A percentile compares a stretch with the other conserved stretches of the same genome.
These are phyloP conservation scores for Thripadectes ignobilis DNA, from an alignment of 2,797 vertebrate species.

Conservation along the genomic window DNA sequence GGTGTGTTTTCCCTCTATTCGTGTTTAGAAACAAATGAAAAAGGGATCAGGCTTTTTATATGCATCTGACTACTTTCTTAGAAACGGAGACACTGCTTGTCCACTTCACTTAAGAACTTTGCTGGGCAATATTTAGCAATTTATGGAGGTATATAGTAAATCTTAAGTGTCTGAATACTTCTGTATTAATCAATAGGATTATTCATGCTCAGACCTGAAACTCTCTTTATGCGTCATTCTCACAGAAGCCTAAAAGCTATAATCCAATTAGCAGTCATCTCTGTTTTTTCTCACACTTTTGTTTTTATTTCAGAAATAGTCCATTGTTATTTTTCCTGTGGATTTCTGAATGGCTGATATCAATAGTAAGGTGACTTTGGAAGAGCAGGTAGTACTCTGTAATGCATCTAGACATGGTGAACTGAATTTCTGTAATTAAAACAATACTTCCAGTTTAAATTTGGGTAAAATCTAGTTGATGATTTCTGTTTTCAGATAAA, in stretches of 20 bases:
- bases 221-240: not conserved
- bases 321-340: not conserved
- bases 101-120: not conserved
- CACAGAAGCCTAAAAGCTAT: not conserved
- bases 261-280: not conserved
- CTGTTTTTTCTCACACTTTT: not conserved
- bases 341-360: not conserved
- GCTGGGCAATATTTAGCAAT: not conserved
- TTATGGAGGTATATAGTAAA: not conserved
- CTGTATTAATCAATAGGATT: not conserved
- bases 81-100: not conserved
- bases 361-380: not conserved
- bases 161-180: not conserved
- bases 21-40: not conserved
- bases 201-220: not conserved
- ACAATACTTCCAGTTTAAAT: not conserved
- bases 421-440: not conserved
- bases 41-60: not conserved
- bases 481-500: not conserved
- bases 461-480: not conserved
- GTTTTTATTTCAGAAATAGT: not conserved
- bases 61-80: not conserved
- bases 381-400: not conserved
- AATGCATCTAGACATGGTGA: not conserved
- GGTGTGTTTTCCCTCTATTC: not conserved